Base-by-base conservation (phyloP, 2,888 invertebrate species). In the Zaprionus lineosus region DNA sequence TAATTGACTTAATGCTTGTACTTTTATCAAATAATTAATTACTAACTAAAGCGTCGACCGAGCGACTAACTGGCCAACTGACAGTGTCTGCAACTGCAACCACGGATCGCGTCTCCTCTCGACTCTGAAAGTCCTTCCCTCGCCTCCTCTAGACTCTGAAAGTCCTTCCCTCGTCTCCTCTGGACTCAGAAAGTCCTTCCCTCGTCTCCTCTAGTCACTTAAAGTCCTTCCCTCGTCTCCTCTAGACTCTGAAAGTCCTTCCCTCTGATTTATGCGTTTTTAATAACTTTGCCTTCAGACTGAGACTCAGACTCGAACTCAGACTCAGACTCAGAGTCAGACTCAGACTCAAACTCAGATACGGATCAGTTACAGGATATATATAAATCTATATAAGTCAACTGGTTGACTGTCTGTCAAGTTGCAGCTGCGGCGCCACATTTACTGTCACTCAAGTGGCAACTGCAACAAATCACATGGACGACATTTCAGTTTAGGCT, bases 1-100 rank as follows among this genome's bases (percentile, higher is more conserved):
- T 83, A 81, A 82, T 82, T 81, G 81, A 78, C 78, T 78, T 68
- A 69, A 71, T 75, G 75, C 75, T 71, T 83, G 81, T 83, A 71
- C 50, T 68, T 75, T 79, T 71, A 81, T 83, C 77, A 77, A 66
- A 81, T 75, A 82, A 81, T 82, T 82, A 83, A 82, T 82, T 83
- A 82, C 77, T 46, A 46, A 59, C 26, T 39, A 36, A 14, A 24
- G 64, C 51, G 36, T 36, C 33, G 28, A 31, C 47, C 34, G 40
- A 55, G 29, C 24, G 41, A 34, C 40, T 15, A 15, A 55, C 28
- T 28, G 41, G 29, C 44, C 12, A 15, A 51, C 19, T 39, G 56
- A 51, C 37, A 26, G 12, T 12, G 28, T 11, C 39, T 40, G 19
- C 16, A 34, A 28, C 18, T 31, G 33, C 16, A 37, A 28, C 18